Base-by-base conservation (phyloP, 2,888 invertebrate genomes). In the Catocala fraxini region DNA sequence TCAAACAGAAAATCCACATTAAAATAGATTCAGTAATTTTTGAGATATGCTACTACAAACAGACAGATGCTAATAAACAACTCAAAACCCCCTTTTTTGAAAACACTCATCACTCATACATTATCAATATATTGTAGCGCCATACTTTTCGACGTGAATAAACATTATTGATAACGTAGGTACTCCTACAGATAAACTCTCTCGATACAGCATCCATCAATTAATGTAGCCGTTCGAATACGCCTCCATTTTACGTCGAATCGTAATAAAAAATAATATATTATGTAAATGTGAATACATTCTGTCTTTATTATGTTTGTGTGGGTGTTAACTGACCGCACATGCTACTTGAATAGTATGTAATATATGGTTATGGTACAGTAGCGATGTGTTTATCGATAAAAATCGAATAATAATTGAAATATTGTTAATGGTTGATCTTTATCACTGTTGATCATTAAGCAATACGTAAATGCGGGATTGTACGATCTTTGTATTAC, bases 121-220 rank as follows among this genome's bases (percentile, higher is more conserved):
- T 41, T 59, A 13, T 43, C 62, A 57, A 58, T 55, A 45, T 60
- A 54, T 39, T 51, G 57, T 46, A 42, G 11, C 39, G 41, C 46
- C n/a, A 76, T 46, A 34, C 49, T 25, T 39, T 51, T 46, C 15
- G 15, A 9, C 4, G 7, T n/a, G 41, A 9, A 34, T 56, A 54
- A 68, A 68, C 55, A 49, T 69, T 83, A 84, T 84, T 81, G 79
- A 81, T 82, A 79, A 80, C 74, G 79, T 75, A 77, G 25, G 25
- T 25, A 25, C 25, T 76, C 81, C 33, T 79, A 71, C 77, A 81
- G 79, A 82, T 82, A 80, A 81, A 71, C 76, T 79, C 73, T 70
- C 75, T 70, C 75, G 59, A 67, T 77, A 78, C 76, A 80, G 73
- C 83, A 87, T 88, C 85, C 85, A 87, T 87, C 87, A 87, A 87